Evolutionary conservation across 2,113 vertebrate species (phyloP), one percentile per base, ranked within the genome.

Genomic region (Eulemur macaco): DNA sequence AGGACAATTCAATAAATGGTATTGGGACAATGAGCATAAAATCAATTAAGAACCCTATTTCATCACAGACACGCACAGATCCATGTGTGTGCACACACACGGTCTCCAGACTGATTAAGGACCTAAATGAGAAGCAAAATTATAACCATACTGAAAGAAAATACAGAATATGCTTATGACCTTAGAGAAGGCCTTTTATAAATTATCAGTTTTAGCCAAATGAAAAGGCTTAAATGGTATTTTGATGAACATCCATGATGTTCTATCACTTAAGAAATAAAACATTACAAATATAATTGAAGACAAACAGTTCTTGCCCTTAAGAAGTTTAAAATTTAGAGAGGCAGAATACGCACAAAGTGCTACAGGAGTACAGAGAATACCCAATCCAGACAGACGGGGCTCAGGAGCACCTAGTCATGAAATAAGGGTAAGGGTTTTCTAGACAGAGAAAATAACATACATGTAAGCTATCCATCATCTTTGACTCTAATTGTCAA

Each of bases 181-280:
- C 42, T 52, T 42, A 78, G 4, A 91, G 39, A 34, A 91, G 54
- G 39, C 15, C 76, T 87, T 77, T 90, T 27, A 77, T 42, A 63
- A 87, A 88, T 80, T 90, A 96, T 60, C 47, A 47, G 39, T 68
- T 63, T 83, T 45, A 60, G 29, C 27, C 8, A 77, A 47, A 83
- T 25, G 29, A 85, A 91, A 89, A 82, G 8, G 27, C 54, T 86
- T 96, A 42, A 74, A 68, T 47, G 85, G 17, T 37, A 95, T 31
- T 81, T 17, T 81, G 37, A 50, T 89, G 77, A 93, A 58, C 34
- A 91, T n/a, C 56, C 25, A 39, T 39, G 39, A 85, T 27, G 11
- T 81, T 89, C 78, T 91, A 81, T 50, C 90, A 68, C 13, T 91
- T 68, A 69, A 60, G 81, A 89, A 60, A 94, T 58, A 86, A 84